These are phyloP conservation scores for Ophion ventricosus DNA, from an alignment of 2,888 invertebrate genomes.

Conservation along the genomic window DNA sequence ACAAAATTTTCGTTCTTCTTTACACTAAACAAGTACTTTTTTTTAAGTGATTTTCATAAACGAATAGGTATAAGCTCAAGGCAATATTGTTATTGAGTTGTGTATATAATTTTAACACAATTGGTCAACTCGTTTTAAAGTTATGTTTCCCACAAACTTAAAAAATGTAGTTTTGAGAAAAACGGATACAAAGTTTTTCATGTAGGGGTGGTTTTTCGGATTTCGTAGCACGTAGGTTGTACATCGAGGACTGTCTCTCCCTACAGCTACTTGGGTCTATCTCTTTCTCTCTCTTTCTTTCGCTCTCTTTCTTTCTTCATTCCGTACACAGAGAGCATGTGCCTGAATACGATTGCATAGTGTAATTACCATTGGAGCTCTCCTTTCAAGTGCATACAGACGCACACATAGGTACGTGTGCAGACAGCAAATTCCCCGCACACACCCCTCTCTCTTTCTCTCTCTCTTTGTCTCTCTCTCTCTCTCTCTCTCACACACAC, in stretches of 20 bases:
- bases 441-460: slow-evolving; percentile 9
- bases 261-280: slow-evolving; percentile 13
- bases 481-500: neutral
- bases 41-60: too few species aligned
- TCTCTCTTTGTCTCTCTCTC: too few species aligned
- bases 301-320: slow-evolving; percentile 12
- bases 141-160: too few species aligned
- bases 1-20: too few species aligned
- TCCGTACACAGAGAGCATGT: slow-evolving; percentile 40
- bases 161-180: too few species aligned
- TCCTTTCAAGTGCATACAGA: slow-evolving; percentile 19
- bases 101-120: too few species aligned
- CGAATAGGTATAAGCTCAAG: too few species aligned
- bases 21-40: too few species aligned
- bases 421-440: slow-evolving; percentile 50
- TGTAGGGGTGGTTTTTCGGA: slow-evolving; percentile 12
- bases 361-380: slow-evolving; percentile 56
- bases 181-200: neutral
- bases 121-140: too few species aligned
- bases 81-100: too few species aligned
- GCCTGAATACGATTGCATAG: slow-evolving; percentile 62
- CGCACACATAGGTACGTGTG: slow-evolving; percentile 38
- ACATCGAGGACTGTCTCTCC: slow-evolving; percentile 36
- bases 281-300: slow-evolving; percentile 4
- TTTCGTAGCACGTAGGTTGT: slow-evolving; percentile 24